Evolutionary conservation across 2,888 invertebrate species (phyloP).

Genomic region (Mesoligia furuncula): DNA sequence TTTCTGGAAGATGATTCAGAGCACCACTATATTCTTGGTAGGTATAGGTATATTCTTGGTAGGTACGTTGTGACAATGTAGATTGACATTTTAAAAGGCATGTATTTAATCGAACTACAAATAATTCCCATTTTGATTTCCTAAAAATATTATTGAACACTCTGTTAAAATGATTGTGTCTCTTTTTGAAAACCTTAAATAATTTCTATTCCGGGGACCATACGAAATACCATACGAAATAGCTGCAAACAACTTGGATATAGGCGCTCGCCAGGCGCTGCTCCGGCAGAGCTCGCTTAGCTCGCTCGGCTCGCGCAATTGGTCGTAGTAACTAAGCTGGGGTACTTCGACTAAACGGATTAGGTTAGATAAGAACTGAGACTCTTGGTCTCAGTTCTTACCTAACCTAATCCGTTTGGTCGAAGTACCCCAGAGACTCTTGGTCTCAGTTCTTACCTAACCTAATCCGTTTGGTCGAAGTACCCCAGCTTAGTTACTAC

Average conservation of each 20-base stretch:
- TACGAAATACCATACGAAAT: too few species aligned
- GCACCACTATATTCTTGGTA: neutral
- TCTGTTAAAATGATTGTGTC: neutral
- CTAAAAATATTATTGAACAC: neutral
- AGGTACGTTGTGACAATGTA: neutral
- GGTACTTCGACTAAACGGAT: too few species aligned
- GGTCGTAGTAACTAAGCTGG: too few species aligned
- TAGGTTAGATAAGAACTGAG: too few species aligned
- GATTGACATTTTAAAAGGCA: neutral
- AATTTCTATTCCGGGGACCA: neutral
- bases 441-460: neutral
- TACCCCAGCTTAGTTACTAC: neutral
- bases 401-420: too few species aligned
- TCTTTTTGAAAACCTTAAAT: neutral
- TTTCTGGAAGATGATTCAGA: slow-evolving; percentile 21
- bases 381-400: too few species aligned
- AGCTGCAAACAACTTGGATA: neutral
- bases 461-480: neutral
- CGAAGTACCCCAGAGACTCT: too few species aligned
- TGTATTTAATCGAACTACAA: neutral
- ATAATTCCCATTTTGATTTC: neutral
- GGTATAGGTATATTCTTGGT: neutral
- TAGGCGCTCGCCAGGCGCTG: neutral
- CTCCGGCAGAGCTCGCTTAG: neutral
- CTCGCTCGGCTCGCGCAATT: neutral